Evolutionary conservation across 2,888 invertebrate genomes (phyloP).

Genomic region (Cyaniris semiargus): DNA sequence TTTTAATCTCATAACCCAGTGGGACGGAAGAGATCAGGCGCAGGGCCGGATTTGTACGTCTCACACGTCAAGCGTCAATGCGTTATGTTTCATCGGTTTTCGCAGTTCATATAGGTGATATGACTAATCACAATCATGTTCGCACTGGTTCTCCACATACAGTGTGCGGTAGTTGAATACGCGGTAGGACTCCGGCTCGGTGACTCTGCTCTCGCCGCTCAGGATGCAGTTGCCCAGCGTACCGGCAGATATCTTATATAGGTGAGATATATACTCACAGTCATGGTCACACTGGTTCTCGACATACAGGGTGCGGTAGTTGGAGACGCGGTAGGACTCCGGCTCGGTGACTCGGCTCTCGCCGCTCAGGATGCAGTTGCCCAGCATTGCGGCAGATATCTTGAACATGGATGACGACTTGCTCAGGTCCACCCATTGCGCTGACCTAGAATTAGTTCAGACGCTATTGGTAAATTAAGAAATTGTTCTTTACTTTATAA

Average conservation of each 20-base stretch:
- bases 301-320: conserved; percentile 89
- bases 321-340: conserved; percentile 87
- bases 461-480: neutral
- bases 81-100: too few species aligned
- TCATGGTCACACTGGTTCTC: conserved; percentile 89
- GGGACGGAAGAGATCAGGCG: too few species aligned
- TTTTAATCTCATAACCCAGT: too few species aligned
- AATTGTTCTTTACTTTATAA: neutral
- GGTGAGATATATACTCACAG: conserved; percentile 65
- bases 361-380: conserved; percentile 85
- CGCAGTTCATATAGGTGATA: neutral
- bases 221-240: conserved; percentile 83
- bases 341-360: conserved; percentile 88
- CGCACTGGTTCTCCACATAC: conserved; percentile 92
- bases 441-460: conserved; percentile 55
- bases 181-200: conserved; percentile 88
- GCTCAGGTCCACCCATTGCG: conserved; percentile 66
- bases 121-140: conserved; percentile 81
- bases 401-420: conserved; percentile 57
- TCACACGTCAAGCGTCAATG: too few species aligned
- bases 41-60: too few species aligned
- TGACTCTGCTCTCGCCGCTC: conserved; percentile 86
- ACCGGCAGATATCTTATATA: conserved; percentile 40
- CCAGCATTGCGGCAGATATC: conserved; percentile 59
- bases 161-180: conserved; percentile 87